A percentile compares a stretch with the other conserved stretches of the same genome.
These are phyloP conservation scores for Apis dorsata DNA, from an alignment of 1,140 invertebrate genomes.

Conservation along the genomic window DNA sequence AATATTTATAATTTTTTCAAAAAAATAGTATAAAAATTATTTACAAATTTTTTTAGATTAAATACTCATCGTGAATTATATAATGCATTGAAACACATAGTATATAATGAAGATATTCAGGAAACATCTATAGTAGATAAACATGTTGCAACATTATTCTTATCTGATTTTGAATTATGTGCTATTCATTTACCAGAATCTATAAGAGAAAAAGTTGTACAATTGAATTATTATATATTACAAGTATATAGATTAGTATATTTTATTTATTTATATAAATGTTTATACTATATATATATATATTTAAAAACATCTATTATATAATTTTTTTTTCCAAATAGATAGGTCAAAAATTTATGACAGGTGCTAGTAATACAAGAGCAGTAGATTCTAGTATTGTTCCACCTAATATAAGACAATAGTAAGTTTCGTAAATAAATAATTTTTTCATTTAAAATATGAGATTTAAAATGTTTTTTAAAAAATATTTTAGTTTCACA, in stretches of 20 bases:
- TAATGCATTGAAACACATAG: constrained; percentile 85
- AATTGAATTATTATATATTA: constrained; percentile 89
- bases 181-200: constrained; percentile 95
- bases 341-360: constrained; percentile 93
- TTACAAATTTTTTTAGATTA: constrained; percentile 80
- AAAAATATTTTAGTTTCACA: constrained; percentile 83
- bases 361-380: constrained; percentile 85
- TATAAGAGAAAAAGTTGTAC: constrained; percentile 88
- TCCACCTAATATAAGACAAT: constrained; percentile 86
- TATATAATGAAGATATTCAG: constrained; percentile 86
- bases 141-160: constrained; percentile 93
- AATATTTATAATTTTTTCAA: constrained; percentile 10
- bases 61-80: constrained; percentile 95
- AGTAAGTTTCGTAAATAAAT: constrained; percentile 82
- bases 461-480: constrained; percentile 12
- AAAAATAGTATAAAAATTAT: constrained; percentile 1
- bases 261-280: neutral
- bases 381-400: constrained; percentile 83
- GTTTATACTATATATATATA: neutral
- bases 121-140: constrained; percentile 88
- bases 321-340: constrained; percentile 71
- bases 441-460: constrained; percentile 19
- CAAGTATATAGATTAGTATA: constrained; percentile 65
- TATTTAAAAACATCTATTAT: constrained; percentile 30
- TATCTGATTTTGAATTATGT: constrained; percentile 98